These are phyloP conservation scores for Netelia virgata DNA, from an alignment of 2,888 invertebrate genomes.

Conservation along the genomic window DNA sequence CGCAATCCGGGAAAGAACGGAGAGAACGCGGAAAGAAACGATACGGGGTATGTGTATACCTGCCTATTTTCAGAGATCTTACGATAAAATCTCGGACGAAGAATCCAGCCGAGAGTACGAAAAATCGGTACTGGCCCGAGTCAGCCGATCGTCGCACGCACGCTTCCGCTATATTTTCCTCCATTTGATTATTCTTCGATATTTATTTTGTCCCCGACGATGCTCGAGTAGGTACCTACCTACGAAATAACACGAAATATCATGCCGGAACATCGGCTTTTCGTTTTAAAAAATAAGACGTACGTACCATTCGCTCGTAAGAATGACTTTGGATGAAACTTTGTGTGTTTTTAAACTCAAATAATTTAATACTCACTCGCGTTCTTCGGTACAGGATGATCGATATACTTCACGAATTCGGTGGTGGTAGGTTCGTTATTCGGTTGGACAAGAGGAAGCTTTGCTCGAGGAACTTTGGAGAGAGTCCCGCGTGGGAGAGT, in stretches of 20 bases:
- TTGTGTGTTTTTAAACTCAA: constrained; percentile 2
- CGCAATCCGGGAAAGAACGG: constrained; percentile 8
- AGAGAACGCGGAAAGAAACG: constrained; percentile 31
- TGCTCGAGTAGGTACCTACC: constrained; percentile 11
- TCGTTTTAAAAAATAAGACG: background rate
- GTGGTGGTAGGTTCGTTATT: constrained; percentile 65
- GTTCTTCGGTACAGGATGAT: background rate
- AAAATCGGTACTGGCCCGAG: constrained; percentile 10
- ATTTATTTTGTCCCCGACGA: constrained; percentile 54
- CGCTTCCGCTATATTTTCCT: constrained; percentile 11
- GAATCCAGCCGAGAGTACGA: constrained; percentile 28
- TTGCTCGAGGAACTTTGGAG: constrained; percentile 51
- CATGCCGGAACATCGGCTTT: background rate
- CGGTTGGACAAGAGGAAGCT: constrained; percentile 59
- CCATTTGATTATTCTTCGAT: constrained; percentile 35
- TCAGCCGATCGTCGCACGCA: constrained; percentile 53
- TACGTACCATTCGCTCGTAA: background rate
- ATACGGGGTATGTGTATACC: background rate
- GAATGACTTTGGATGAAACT: background rate
- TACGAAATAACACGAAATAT: background rate
- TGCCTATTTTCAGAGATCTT: constrained; percentile 21
- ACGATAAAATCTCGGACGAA: constrained; percentile 47
- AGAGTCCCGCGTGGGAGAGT: background rate
- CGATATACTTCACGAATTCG: constrained; percentile 57
- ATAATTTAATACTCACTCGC: background rate